Conservation (phyloP, 2,797 vertebrate species). For the Chaetodon trifasciatus region DNA sequence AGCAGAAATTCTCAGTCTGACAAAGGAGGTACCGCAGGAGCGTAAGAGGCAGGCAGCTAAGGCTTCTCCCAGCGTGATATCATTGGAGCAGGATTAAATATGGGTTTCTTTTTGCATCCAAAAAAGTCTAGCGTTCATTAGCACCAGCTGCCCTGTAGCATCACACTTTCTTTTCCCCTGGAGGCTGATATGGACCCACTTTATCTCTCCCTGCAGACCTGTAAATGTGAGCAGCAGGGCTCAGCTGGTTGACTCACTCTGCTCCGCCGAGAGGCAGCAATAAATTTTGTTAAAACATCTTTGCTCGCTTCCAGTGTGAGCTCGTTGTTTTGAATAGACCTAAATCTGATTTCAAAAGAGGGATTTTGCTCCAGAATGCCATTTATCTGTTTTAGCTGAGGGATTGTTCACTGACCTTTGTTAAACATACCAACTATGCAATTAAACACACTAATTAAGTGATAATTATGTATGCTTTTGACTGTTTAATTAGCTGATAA, state of each 20-base stretch:
- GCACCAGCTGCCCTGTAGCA: slow-evolving; percentile 43
- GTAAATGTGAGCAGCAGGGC: slow-evolving; percentile 14
- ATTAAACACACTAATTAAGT: neutral
- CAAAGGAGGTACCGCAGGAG: neutral
- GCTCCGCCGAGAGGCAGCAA: slow-evolving; percentile 10
- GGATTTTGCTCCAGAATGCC: neutral
- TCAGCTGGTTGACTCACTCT: slow-evolving; percentile 30
- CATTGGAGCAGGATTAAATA: slow-evolving; percentile 44
- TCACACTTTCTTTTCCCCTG: slow-evolving; percentile 21
- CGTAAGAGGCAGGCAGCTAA: neutral
- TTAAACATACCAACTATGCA: neutral
- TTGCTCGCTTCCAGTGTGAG: neutral
- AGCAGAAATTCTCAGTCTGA: neutral
- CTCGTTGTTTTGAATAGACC: neutral
- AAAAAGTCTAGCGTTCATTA: slow-evolving; percentile 50
- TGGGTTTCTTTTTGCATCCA: slow-evolving; percentile 24
- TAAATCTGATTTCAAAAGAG: neutral
- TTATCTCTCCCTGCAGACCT: slow-evolving; percentile 61
- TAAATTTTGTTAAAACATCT: slow-evolving; percentile 16
- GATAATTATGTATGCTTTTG: neutral
- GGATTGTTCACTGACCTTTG: neutral
- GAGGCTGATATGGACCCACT: slow-evolving; percentile 41
- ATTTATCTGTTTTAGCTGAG: neutral
- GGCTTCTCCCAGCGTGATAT: slow-evolving; percentile 21
- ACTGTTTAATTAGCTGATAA: neutral